Evolutionary conservation across 2,888 invertebrate genomes (phyloP), one percentile per base, ranked within the genome.

Genomic region (Caenorhabditis angaria): DNA sequence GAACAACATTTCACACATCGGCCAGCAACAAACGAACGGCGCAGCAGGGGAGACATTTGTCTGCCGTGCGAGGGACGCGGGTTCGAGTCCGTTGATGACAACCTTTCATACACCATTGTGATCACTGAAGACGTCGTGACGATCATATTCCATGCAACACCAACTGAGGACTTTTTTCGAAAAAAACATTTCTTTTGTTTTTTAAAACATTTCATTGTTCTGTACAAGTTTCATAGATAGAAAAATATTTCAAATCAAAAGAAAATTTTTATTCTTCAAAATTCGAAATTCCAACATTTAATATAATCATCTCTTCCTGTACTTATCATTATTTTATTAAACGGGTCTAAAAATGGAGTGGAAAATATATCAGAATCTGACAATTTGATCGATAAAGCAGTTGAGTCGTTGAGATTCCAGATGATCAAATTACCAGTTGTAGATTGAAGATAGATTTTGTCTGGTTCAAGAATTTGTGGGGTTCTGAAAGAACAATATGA

Each of bases 71-170:
- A 12, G 20, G 51, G 50, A 20, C 54, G 54, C 61, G 5, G 4
- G 61, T 27, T 61, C 54, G 54, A 61, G 69, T 69, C 69, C 69
- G 50, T 29, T 69, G 69, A 69, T 69, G 69, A 69, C 69, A 69
- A 60, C 41, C 69, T 41, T 35, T 64, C 69, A 69, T 69, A 69
- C 69, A 69, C 69, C 69, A 69, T 69, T 69, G 64, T 64, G 69
- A 69, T 69, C 69, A 64, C 63, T 69, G 69, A 69, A 69, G 69
- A 69, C 69, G 60, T 69, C 69, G 64, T 69, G 69, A 60, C 59
- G 60, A 60, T 61, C 51, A 51, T 60, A 60, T 60, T 69, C 69
- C 69, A 69, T 69, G 69, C 69, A 69, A 69, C 69, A 69, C 69
- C 69, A 69, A 61, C 69, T 69, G 69, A 69, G 69, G 69, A 57